Evolutionary conservation across 2,888 invertebrate genomes (phyloP).

Genomic region (Rotaria macrura): DNA sequence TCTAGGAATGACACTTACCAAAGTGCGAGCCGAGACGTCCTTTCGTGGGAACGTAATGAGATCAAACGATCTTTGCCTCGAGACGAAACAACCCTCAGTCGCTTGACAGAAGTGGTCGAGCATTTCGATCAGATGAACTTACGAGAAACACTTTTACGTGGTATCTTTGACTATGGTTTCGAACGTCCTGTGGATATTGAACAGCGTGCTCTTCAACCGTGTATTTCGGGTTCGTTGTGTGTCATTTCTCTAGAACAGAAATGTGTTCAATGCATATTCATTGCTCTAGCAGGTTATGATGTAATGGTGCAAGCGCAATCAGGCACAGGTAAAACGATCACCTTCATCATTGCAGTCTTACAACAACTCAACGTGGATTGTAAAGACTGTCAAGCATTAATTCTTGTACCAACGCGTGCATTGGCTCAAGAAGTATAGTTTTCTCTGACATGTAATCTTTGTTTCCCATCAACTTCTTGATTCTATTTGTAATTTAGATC

Average conservation of each 20-base stretch:
- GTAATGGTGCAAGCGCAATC: constrained; percentile 99
- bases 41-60: too few relatives aligned
- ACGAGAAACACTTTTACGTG: constrained; percentile 84
- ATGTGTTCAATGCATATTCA: background rate
- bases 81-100: background rate
- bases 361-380: constrained; percentile 64
- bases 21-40: too few relatives aligned
- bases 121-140: constrained; percentile 91
- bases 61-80: too few relatives aligned
- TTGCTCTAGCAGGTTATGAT: constrained; percentile 62
- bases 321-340: constrained; percentile 97
- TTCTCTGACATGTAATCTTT: background rate
- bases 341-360: constrained; percentile 94
- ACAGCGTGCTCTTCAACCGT: constrained; percentile 95
- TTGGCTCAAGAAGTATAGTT: constrained; percentile 61
- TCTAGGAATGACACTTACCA: too few relatives aligned
- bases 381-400: constrained; percentile 87
- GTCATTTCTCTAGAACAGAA: background rate
- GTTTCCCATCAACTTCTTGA: too few relatives aligned
- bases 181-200: constrained; percentile 99
- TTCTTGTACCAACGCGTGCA: constrained; percentile 86
- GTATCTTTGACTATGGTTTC: constrained; percentile 98
- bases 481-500: constrained; percentile 53
- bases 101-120: background rate
- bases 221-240: constrained; percentile 52